Evolutionary conservation across 2,113 vertebrate genomes (phyloP), one percentile per base, ranked within the genome.

Genomic region (Saguinus imperator): DNA sequence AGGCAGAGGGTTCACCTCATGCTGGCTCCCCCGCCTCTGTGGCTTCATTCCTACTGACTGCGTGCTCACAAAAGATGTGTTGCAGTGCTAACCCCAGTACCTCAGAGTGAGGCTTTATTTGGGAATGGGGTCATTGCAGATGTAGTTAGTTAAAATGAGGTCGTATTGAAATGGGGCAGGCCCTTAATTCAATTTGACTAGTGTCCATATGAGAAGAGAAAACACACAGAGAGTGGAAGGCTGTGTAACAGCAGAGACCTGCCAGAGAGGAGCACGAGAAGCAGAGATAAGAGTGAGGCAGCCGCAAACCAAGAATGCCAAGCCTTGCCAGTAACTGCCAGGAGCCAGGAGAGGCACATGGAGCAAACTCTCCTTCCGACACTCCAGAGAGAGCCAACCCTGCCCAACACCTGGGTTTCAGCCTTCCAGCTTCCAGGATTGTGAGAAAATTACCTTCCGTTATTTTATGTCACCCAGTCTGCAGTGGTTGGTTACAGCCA

Each of bases 211-310:
- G 66, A 57, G 45, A 58, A 17, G 52, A 89, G 70, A 48, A 80
- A n/a, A 52, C 16, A 32, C 84, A n/a, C 8, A 37, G 23, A 82
- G 37, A 66, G 10, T 45, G 13, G 37, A n/a, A 9, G 43, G n/a
- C 27, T 11, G 0, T 2, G 13, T 8, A 37, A 58, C 58, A 27
- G 7, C 20, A 75, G 27, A 43, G 10, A 37, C n/a, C 9, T 11
- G 6, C 48, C 17, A 4, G 43, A 81, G n/a, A 18, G 27, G 37
- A 11, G 29, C 1, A 3, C 0, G 20, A 12, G 5, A 52, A 45
- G 29, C 1, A 0, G 43, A 35, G 64, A 17, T 1, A 1, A 23
- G 13, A 17, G 50, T 1, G 3, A 1, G 0, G 0, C 3, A 1
- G 8, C 43, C 6, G 5, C 18, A 4, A 64, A 43, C 52, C 4